Percentiles rank a stretch among this genome's conserved stretches.
phyloP scores from a whole-genome alignment of 2,888 invertebrate species.

The Coleophora deauratella region DNA sequence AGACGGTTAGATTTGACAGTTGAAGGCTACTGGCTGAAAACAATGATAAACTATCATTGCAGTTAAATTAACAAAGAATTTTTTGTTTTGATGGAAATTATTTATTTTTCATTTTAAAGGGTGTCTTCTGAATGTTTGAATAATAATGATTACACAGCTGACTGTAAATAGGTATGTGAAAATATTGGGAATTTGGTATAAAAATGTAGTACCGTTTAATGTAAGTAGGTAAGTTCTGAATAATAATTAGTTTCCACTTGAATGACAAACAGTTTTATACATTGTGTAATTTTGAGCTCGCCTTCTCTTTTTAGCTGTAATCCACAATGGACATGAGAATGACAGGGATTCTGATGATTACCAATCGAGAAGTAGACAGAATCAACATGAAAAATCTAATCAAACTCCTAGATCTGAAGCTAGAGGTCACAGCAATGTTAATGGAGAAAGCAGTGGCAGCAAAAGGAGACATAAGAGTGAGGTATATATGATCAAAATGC shows the following conservation, averaged over 20 bases:
- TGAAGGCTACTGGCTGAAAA: too few relatives aligned
- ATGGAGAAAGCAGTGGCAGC: slow-evolving; percentile 45
- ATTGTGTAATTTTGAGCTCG: background rate
- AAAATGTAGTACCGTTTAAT: too few relatives aligned
- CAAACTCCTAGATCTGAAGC: slow-evolving; percentile 20
- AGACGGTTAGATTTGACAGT: too few relatives aligned
- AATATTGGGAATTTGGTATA: too few relatives aligned
- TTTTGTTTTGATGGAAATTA: too few relatives aligned
- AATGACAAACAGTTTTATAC: background rate
- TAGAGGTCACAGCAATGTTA: slow-evolving; percentile 32
- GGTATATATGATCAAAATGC: slow-evolving; percentile 29
- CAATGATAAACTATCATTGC: too few relatives aligned
- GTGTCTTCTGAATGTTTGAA: too few relatives aligned
- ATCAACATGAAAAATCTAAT: slow-evolving; percentile 27
- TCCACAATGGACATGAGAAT: slow-evolving; percentile 51
- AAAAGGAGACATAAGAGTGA: slow-evolving; percentile 58
- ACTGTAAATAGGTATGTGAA: background rate
- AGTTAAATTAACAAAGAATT: too few relatives aligned
- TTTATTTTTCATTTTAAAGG: too few relatives aligned
- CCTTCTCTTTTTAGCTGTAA: slow-evolving; percentile 37
- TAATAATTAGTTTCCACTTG: too few relatives aligned
- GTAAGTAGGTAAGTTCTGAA: too few relatives aligned
- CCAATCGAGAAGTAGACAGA: slow-evolving; percentile 30
- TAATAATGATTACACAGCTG: background rate
- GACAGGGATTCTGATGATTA: slow-evolving; percentile 51